A percentile compares a stretch with the other conserved stretches of the same genome.
phyloP scores from a whole-genome alignment of 2,888 invertebrate species.

The Hypolimnas misippus region DNA sequence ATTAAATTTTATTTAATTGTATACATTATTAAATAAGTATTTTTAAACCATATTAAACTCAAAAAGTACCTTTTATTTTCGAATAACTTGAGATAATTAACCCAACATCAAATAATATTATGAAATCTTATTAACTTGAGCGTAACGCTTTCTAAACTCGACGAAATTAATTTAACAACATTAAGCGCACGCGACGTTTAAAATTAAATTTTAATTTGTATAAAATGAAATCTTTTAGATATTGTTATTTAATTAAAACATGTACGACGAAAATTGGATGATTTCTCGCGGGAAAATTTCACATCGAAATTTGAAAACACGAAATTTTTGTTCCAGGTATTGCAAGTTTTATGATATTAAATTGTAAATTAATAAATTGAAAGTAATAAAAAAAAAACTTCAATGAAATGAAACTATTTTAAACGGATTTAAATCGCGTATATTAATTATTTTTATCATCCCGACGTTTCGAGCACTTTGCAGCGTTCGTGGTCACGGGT shows the following conservation, averaged over 20 bases:
- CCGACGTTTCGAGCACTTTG: too few species aligned
- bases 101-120: slow-evolving; percentile 30
- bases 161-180: slow-evolving; percentile 40
- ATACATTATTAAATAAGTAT: too few species aligned
- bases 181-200: slow-evolving; percentile 35
- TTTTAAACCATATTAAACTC: too few species aligned
- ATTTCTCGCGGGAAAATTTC: slow-evolving; percentile 31
- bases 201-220: slow-evolving; percentile 44
- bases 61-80: slow-evolving; percentile 13
- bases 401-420: too few species aligned
- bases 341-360: too few species aligned
- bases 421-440: too few species aligned
- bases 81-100: slow-evolving; percentile 29
- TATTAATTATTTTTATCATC: too few species aligned
- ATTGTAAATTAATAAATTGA: too few species aligned
- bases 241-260: slow-evolving; percentile 37
- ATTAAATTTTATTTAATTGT: too few species aligned
- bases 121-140: slow-evolving; percentile 36
- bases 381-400: too few species aligned
- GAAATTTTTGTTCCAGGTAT: slow-evolving; percentile 11
- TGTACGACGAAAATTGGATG: slow-evolving; percentile 20
- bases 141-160: slow-evolving; percentile 32
- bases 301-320: neutral
- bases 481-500: too few species aligned
- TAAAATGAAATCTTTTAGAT: slow-evolving; percentile 37